phyloP scores from a whole-genome alignment of 2,113 vertebrate genomes.

The Oenanthe melanoleuca region DNA sequence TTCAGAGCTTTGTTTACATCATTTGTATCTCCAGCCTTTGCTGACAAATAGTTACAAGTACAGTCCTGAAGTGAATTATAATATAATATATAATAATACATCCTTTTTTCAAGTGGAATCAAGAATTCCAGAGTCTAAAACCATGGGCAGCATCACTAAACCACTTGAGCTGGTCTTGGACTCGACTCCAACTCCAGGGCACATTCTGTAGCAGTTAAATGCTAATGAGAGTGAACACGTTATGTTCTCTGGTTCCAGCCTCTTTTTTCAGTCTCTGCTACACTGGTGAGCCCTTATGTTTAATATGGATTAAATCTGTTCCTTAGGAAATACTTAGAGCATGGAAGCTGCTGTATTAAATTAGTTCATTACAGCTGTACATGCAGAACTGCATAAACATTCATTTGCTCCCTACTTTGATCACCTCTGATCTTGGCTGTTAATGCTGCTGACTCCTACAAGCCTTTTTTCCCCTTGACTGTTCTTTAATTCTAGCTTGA shows the following conservation, averaged over 20 bases:
- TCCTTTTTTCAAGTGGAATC: not conserved
- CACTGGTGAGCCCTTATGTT: not conserved
- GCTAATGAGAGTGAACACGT: not conserved
- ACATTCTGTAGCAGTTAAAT: not conserved
- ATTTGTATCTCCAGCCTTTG: not conserved
- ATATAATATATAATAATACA: not conserved
- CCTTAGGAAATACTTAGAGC: slow-evolving; percentile 26
- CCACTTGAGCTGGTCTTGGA: not conserved
- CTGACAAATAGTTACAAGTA: not conserved
- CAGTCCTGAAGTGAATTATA: not conserved
- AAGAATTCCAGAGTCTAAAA: not conserved
- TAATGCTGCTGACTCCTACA: not conserved
- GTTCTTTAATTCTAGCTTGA: not conserved
- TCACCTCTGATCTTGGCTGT: slow-evolving; percentile 13
- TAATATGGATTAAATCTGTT: slow-evolving; percentile 24
- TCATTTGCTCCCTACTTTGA: slow-evolving; percentile 12
- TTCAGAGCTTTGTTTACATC: not conserved
- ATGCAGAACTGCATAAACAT: slow-evolving; percentile 21
- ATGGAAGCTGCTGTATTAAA: slow-evolving; percentile 25
- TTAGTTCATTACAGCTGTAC: slow-evolving; percentile 17
- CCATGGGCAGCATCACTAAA: not conserved
- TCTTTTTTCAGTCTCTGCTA: not conserved
- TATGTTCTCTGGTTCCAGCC: not conserved
- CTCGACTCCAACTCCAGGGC: not conserved
- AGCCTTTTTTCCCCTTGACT: not conserved